phyloP scores from a whole-genome alignment of 1,140 invertebrate species.

The Cydia pomonella region DNA sequence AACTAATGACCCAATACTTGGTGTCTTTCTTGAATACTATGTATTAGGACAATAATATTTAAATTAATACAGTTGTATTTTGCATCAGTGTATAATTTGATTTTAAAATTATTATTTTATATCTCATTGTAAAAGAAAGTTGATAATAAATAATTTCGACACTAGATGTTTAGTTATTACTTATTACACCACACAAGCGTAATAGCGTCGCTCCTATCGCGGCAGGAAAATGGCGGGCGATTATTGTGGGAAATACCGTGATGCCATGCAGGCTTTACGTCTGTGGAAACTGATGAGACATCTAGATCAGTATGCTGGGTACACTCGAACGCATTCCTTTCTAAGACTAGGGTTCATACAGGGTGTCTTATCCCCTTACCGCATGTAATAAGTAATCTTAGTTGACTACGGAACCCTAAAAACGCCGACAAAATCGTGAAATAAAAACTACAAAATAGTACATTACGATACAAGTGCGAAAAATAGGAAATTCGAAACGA shows the following conservation, averaged over 20 bases:
- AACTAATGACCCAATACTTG: too few species aligned
- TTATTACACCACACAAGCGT: neutral
- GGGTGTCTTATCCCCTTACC: too few species aligned
- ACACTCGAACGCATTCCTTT: neutral
- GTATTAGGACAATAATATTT: neutral
- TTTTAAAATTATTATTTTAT: neutral
- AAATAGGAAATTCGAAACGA: too few species aligned
- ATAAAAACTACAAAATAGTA: too few species aligned
- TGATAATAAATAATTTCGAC: neutral
- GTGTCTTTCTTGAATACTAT: neutral
- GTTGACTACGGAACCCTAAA: too few species aligned
- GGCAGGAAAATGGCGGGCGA: neutral
- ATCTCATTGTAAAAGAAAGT: neutral
- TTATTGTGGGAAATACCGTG: conserved; percentile 20
- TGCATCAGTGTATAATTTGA: neutral
- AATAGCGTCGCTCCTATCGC: neutral
- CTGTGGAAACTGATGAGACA: neutral
- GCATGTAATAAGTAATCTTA: too few species aligned
- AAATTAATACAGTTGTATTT: neutral
- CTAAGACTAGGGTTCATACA: too few species aligned
- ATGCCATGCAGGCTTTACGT: conserved; percentile 1
- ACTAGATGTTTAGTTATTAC: neutral
- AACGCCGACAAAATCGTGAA: too few species aligned
- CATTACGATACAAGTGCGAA: too few species aligned
- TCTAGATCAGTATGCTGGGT: neutral